These are phyloP conservation scores for Scopus umbretta DNA, from an alignment of 2,113 vertebrate genomes.

Conservation along the genomic window DNA sequence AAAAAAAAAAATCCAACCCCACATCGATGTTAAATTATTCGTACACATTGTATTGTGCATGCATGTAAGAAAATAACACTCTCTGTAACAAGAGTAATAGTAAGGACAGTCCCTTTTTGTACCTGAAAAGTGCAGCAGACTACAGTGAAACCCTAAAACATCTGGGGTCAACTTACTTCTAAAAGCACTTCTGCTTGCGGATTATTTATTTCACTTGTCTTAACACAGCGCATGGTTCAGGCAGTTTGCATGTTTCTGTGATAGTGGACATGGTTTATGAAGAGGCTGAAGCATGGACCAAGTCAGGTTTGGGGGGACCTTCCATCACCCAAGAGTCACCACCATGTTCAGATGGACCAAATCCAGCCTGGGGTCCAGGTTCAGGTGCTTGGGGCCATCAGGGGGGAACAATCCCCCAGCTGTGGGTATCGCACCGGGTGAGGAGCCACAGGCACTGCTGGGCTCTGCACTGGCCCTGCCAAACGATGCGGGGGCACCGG, in stretches of 20 bases:
- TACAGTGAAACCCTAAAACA: conserved; percentile 19
- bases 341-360: neutral
- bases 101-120: conserved; percentile 65
- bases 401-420: neutral
- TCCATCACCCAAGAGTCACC: neutral
- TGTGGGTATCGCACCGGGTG: too few species aligned
- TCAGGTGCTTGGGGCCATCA: neutral
- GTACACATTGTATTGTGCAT: conserved; percentile 66
- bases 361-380: neutral
- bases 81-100: conserved; percentile 72
- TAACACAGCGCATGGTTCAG: neutral
- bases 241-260: neutral
- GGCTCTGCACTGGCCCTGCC: neutral
- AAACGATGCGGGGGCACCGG: neutral
- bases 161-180: conserved; percentile 10
- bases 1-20: conserved; percentile 60
- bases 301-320: neutral
- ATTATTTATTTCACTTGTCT: neutral
- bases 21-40: conserved; percentile 65
- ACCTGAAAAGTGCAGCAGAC: conserved; percentile 65
- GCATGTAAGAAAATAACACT: conserved; percentile 72
- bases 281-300: neutral
- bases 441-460: neutral
- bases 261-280: neutral
- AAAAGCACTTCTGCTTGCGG: conserved; percentile 32